Evolutionary conservation across 2,113 vertebrate species (phyloP), one percentile per base, ranked within the genome.

Genomic region (Lamprologus callipterus): DNA sequence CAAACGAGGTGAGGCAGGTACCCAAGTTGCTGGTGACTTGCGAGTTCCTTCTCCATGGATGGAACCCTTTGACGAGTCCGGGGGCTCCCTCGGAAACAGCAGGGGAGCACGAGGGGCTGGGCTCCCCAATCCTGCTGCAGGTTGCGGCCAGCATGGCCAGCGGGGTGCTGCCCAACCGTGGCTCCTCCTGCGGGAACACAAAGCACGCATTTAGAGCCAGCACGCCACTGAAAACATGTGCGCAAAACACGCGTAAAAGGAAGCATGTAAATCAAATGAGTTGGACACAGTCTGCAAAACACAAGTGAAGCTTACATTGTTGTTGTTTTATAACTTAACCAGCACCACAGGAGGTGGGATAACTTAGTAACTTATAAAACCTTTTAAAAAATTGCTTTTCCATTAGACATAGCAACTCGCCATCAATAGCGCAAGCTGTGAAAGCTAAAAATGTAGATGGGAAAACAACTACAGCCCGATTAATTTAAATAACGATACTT

Each of bases 81-180:
- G 96, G 94, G 33, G 96, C 93, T 89, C 96, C 97, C 92, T 98
- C 97, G 81, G 97, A 97, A 9, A 97, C 96, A 14, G 84, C 90
- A 28, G 97, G 96, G 58, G 97, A 97, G 89, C 97, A 97, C 28
- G 98, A 97, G 9, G 97, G 96, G 92, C 96, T 97, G 89, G 97
- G 96, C 85, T 98, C 98, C 54, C 98, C 98, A 94, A 99, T 98
- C 93, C 98, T 97, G 92, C 98, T 98, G 95, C 98, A 99, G 95
- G 98, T 98, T 94, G 98, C 98, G 47, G 98, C 98, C 84, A 99
- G 95, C 98, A 99, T 98, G 94, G 98, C 98, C 94, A 99, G 93
- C 82, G 98, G 98, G 90, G 98, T 98, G 88, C 97, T 98, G 96
- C 98, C 97, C 87, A 98, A 94, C 95, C 98, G 96, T 84, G 97